phyloP scores from a whole-genome alignment of 2,888 invertebrate species.

The Drosophila meridiana region DNA sequence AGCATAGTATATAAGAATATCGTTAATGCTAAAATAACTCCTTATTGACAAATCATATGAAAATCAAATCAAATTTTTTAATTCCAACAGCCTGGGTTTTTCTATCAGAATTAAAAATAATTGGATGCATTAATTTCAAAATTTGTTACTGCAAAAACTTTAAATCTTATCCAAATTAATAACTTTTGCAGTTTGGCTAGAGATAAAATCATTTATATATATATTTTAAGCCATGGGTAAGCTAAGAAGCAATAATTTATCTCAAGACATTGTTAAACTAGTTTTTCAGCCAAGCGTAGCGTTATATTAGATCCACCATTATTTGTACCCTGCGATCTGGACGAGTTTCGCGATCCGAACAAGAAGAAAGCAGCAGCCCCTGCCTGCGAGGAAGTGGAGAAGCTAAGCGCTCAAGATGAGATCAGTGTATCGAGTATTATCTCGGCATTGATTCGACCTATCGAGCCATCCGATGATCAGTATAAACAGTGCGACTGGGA shows the following conservation, averaged over 20 bases:
- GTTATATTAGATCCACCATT: conserved; percentile 60
- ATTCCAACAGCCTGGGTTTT: not conserved
- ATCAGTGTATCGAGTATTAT: conserved; percentile 82
- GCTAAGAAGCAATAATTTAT: not conserved
- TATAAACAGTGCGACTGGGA: conserved; percentile 66
- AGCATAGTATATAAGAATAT: too few relatives aligned
- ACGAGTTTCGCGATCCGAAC: conserved; percentile 33
- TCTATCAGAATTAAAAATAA: not conserved
- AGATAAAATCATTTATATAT: not conserved
- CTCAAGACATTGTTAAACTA: too few relatives aligned
- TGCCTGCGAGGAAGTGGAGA: conserved; percentile 60
- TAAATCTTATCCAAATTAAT: conserved; percentile 19
- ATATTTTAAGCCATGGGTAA: conserved; percentile 27
- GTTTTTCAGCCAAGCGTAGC: not conserved
- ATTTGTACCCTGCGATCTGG: conserved; percentile 61
- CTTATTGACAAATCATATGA: not conserved
- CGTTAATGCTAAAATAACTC: too few relatives aligned
- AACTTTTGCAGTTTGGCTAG: not conserved
- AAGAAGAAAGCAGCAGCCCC: conserved; percentile 6
- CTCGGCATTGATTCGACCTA: conserved; percentile 68
- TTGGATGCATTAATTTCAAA: not conserved
- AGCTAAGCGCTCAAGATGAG: conserved; percentile 75
- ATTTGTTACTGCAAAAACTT: not conserved
- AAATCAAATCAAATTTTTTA: not conserved
- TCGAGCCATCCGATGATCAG: conserved; percentile 67